Conservation (phyloP, 2,113 vertebrate species). For the Rattus norvegicus region GRCr8 NC_086024.1:19345501-19346000, state of each 20-base stretch:
- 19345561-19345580: conserved; percentile 53
- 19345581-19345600: conserved; percentile 55
- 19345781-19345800: background rate
- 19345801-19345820: background rate
- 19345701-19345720: background rate
- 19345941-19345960: background rate
- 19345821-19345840: background rate
- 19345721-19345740: background rate
- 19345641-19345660: background rate
- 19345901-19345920: background rate
- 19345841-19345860: background rate
- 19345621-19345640: background rate
- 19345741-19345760: conserved; percentile 12
- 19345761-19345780: background rate
- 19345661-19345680: background rate
- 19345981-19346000: background rate
- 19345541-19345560: conserved; percentile 50
- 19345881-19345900: background rate
- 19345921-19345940: background rate
- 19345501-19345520: conserved; percentile 67
- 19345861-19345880: background rate
- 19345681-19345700: conserved; percentile 5
- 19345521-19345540: conserved; percentile 46
- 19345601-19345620: background rate
- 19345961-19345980: background rate